These are phyloP conservation scores for Lithodes maja DNA, from an alignment of 2,888 invertebrate species.

Conservation along the genomic window DNA sequence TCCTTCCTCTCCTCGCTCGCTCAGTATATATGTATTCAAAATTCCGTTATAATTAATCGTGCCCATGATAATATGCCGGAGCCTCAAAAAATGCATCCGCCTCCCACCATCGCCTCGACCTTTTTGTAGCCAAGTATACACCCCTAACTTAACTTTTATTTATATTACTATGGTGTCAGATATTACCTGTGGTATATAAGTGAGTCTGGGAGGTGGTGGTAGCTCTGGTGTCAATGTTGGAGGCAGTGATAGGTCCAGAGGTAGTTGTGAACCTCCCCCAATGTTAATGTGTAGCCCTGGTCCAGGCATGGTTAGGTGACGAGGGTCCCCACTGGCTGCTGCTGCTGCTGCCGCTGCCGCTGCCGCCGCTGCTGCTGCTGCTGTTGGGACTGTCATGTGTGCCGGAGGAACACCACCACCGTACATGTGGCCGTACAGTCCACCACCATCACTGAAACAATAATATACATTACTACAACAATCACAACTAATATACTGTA, in stretches of 20 bases:
- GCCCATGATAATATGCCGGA: too few species aligned
- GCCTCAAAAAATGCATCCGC: too few species aligned
- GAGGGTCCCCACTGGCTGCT: conserved; percentile 29
- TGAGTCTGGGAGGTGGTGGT: conserved; percentile 67
- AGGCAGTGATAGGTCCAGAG: conserved; percentile 63
- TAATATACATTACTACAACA: not conserved
- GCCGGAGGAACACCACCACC: conserved; percentile 54
- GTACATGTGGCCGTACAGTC: conserved; percentile 49
- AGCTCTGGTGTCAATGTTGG: conserved; percentile 67
- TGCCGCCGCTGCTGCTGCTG: conserved; percentile 46
- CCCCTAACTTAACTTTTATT: too few species aligned
- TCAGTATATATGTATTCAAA: too few species aligned
- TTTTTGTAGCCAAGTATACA: too few species aligned
- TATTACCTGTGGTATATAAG: conserved; percentile 65
- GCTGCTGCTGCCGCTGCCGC: conserved; percentile 52
- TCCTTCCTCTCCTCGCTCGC: too few species aligned
- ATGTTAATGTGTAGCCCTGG: conserved; percentile 58
- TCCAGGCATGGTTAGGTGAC: conserved; percentile 45
- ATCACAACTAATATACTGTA: not conserved
- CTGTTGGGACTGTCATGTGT: conserved; percentile 54
- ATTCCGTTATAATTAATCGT: too few species aligned
- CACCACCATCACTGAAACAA: conserved; percentile 35
- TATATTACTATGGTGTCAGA: too few species aligned
- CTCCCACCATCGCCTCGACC: too few species aligned
- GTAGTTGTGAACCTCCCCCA: conserved; percentile 56